These are phyloP conservation scores for Phalacrocorax brasilianus DNA, from an alignment of 2,113 vertebrate genomes.

Conservation along the genomic window DNA sequence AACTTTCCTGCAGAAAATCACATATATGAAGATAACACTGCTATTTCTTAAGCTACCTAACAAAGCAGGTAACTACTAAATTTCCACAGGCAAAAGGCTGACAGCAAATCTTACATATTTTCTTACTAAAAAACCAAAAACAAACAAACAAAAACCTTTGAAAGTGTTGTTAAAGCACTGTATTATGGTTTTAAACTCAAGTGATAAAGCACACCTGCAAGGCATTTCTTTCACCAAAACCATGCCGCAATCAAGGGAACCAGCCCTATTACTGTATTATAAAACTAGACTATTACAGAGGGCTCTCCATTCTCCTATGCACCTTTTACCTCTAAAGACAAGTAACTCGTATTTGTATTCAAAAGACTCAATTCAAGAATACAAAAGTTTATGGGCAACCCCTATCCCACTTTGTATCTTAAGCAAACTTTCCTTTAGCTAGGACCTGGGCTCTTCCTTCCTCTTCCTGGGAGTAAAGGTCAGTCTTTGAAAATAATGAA, in stretches of 20 bases:
- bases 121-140: conserved; percentile 7
- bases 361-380: neutral
- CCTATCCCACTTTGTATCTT: neutral
- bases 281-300: conserved; percentile 38
- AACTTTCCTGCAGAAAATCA: neutral
- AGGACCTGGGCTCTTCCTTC: neutral
- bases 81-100: conserved; percentile 63
- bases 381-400: neutral
- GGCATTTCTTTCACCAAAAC: conserved; percentile 44
- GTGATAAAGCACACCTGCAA: conserved; percentile 20
- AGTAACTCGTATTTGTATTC: neutral
- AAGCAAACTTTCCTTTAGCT: neutral
- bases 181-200: conserved; percentile 49
- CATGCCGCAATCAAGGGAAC: conserved; percentile 40
- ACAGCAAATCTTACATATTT: conserved; percentile 18
- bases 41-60: conserved; percentile 48
- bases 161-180: conserved; percentile 56
- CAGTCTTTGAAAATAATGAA: neutral
- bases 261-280: conserved; percentile 53
- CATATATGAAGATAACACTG: neutral
- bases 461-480: neutral
- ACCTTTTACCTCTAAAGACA: neutral
- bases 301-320: neutral
- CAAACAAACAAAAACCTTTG: neutral
- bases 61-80: conserved; percentile 47